phyloP scores from a whole-genome alignment of 2,888 invertebrate genomes.

The Eristalis arbustorum region DNA sequence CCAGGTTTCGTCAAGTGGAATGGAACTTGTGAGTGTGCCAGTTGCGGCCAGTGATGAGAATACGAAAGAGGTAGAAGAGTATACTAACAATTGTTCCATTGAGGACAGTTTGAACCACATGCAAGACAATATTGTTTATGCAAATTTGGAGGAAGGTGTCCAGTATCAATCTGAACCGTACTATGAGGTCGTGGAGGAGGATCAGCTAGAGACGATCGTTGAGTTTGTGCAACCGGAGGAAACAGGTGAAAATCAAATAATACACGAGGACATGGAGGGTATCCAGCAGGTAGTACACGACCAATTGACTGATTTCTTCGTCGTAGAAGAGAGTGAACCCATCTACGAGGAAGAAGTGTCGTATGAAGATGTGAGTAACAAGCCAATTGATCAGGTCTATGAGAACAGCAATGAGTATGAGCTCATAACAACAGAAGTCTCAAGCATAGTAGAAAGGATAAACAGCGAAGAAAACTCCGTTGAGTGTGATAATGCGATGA shows the following conservation, averaged over 20 bases:
- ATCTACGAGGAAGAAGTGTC: constrained; percentile 34
- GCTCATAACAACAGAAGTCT: constrained; percentile 41
- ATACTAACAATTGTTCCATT: not conserved
- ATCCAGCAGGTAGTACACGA: not conserved
- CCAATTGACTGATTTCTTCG: not conserved
- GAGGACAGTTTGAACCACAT: not conserved
- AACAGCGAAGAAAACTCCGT: not conserved
- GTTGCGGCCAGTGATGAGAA: not conserved
- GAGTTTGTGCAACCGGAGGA: not conserved
- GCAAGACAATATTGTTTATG: not conserved
- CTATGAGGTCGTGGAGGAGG: not conserved
- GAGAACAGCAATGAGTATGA: constrained; percentile 39
- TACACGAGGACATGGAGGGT: not conserved
- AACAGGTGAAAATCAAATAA: not conserved
- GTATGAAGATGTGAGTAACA: constrained; percentile 16
- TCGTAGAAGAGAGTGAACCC: constrained; percentile 17
- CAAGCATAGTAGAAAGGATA: constrained; percentile 38
- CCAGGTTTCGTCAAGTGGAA: constrained; percentile 36
- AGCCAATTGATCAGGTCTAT: constrained; percentile 3
- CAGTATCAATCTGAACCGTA: not conserved
- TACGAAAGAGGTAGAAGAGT: not conserved
- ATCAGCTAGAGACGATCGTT: not conserved
- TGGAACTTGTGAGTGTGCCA: not conserved
- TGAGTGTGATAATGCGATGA: not conserved
- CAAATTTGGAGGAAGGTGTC: not conserved